Conservation (phyloP, 2,113 vertebrate species). For the Epinephelus moara region DNA sequence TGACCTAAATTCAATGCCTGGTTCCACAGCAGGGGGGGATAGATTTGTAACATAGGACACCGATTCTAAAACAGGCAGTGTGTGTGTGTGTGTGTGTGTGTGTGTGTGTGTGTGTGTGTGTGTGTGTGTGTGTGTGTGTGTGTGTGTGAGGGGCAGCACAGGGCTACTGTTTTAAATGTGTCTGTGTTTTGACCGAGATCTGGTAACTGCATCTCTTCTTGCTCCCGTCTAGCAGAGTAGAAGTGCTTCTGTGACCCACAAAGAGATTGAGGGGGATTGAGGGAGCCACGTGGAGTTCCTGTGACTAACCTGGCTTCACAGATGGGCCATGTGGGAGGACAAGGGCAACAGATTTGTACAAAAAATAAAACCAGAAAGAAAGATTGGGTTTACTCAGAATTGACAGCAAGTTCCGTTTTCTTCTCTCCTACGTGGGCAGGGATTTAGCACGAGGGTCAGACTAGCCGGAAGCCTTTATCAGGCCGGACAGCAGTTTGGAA, state of each 20-base stretch:
- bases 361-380: constrained; percentile 19
- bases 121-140: neutral
- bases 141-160: constrained; percentile 17
- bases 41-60: constrained; percentile 29
- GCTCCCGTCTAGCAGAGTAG: neutral
- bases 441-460: constrained; percentile 29
- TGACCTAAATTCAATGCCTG: constrained; percentile 61
- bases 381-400: constrained; percentile 42
- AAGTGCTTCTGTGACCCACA: constrained; percentile 62
- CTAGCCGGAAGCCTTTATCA: constrained; percentile 47
- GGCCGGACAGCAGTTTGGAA: constrained; percentile 54
- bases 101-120: constrained; percentile 5
- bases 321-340: constrained; percentile 76
- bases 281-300: constrained; percentile 38
- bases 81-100: too few species aligned
- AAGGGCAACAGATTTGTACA: constrained; percentile 64
- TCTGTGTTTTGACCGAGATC: constrained; percentile 55
- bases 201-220: constrained; percentile 42
- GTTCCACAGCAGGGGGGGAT: constrained; percentile 24
- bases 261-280: constrained; percentile 47
- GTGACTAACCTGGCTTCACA: constrained; percentile 74
- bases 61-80: constrained; percentile 29
- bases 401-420: constrained; percentile 30
- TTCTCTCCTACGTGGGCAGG: constrained; percentile 4
- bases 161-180: constrained; percentile 29